Percentiles rank a stretch among this genome's conserved stretches.
These are phyloP conservation scores for Acanthurus lineatus DNA, from an alignment of 2,797 vertebrate genomes.

Conservation along the genomic window DNA sequence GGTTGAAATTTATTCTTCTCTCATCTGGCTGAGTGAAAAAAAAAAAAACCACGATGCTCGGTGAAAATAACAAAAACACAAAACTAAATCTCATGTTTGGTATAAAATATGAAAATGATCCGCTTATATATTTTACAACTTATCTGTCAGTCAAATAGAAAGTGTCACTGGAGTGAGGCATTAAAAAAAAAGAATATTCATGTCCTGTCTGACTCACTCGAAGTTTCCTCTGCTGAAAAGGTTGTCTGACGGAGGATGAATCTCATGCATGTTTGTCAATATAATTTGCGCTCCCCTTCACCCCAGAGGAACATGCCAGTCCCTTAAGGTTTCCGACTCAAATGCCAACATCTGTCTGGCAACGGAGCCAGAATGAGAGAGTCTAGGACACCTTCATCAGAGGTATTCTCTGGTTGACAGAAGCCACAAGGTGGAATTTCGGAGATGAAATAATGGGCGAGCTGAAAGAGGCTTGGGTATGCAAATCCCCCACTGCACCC, in stretches of 20 bases:
- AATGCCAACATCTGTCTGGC: slow-evolving; percentile 86
- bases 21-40: slow-evolving; percentile 50
- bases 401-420: slow-evolving; percentile 83
- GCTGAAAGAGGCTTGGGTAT: slow-evolving; percentile 71
- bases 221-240: slow-evolving; percentile 81
- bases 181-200: slow-evolving; percentile 75
- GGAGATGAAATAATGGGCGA: slow-evolving; percentile 77
- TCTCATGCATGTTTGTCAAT: slow-evolving; percentile 87
- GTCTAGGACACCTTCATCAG: slow-evolving; percentile 80
- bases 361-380: slow-evolving; percentile 63
- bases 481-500: slow-evolving; percentile 68
- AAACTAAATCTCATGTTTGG: slow-evolving; percentile 10
- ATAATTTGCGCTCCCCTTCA: slow-evolving; percentile 80
- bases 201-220: slow-evolving; percentile 74
- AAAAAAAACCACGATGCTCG: background rate
- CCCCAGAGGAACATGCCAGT: slow-evolving; percentile 71
- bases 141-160: slow-evolving; percentile 69
- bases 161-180: slow-evolving; percentile 33
- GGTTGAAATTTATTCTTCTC: slow-evolving; percentile 46
- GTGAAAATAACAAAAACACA: background rate
- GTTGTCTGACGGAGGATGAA: slow-evolving; percentile 81
- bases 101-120: slow-evolving; percentile 28
- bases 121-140: slow-evolving; percentile 21
- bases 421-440: slow-evolving; percentile 81
- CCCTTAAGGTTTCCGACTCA: slow-evolving; percentile 82